Conservation (phyloP, 2,888 invertebrate species). For the Drosophila stalkeri region DNA sequence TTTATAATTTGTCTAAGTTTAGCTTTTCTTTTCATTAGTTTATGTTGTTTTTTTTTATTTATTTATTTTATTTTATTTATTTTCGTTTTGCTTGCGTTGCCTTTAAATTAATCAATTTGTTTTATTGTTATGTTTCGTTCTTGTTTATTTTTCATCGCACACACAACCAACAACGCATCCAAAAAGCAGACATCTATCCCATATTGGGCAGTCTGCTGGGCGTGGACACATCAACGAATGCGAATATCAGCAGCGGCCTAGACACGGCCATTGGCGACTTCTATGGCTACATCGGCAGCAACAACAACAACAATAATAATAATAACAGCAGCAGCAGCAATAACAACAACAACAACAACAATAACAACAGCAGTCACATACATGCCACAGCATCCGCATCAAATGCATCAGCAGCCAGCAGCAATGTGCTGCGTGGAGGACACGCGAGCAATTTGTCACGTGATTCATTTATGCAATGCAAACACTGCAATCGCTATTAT, state of each 20-base stretch:
- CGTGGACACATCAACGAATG: slow-evolving; percentile 79
- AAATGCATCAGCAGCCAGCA: slow-evolving; percentile 16
- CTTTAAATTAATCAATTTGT: slow-evolving; percentile 43
- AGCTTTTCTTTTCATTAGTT: slow-evolving; percentile 22
- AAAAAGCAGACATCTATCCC: slow-evolving; percentile 83
- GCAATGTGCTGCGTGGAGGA: slow-evolving; percentile 20
- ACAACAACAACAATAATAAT: slow-evolving; percentile 56
- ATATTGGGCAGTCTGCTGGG: slow-evolving; percentile 84
- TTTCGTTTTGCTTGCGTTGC: slow-evolving; percentile 24
- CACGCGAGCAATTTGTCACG: slow-evolving; percentile 51
- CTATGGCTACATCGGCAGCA: slow-evolving; percentile 72
- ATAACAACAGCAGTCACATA: neutral
- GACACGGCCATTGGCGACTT: slow-evolving; percentile 61
- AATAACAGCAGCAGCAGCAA: slow-evolving; percentile 32
- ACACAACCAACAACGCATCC: slow-evolving; percentile 1
- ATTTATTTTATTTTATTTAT: slow-evolving; percentile 8
- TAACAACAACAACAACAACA: slow-evolving; percentile 24
- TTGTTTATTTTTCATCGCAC: slow-evolving; percentile 52
- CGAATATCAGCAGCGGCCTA: slow-evolving; percentile 47
- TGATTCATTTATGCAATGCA: slow-evolving; percentile 83
- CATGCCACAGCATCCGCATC: slow-evolving; percentile 22
- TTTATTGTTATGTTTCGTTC: slow-evolving; percentile 54
- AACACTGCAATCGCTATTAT: slow-evolving; percentile 84
- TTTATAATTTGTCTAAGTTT: slow-evolving; percentile 28
- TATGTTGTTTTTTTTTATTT: slow-evolving; percentile 29